Evolutionary conservation across 1,140 invertebrate species (phyloP), one percentile per base, ranked within the genome.

Genomic region (Listronotus oregonensis): DNA sequence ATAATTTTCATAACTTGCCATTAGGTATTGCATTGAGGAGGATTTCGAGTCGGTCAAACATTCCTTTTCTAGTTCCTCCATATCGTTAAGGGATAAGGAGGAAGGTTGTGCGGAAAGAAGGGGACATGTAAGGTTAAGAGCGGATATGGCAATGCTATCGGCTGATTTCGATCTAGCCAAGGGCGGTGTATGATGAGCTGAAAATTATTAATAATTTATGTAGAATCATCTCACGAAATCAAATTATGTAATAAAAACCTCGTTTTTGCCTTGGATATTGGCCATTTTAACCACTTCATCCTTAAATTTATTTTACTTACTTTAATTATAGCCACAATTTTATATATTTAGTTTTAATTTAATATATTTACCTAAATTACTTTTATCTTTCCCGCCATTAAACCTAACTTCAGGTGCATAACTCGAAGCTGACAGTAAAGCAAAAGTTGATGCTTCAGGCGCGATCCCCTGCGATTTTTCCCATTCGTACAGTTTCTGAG

Each of bases 401-500:
- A 49, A 14, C 49, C 44, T 39, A 60, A 77, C 73, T 8, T 78
- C 71, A 51, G 79, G 78, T 50, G 77, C 76, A 71, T 84, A 83
- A 17, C 14, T 57, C 9, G 83, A 83, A 0, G 86, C 84, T 72
- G 87, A 85, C 0, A 94, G 79, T 0, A 93, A 75, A 0, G 90
- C 88, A 63, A 93, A 91, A 0, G 91, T 93, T 0, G 91, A 93
- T 0, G 86, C 86, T 77, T 92, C 91, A 0, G 89, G 91, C 0
- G 86, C 87, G 51, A 93, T 92, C 3, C 91, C 91, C 49, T 87
- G 81, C 31, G 90, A 88, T 66, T 93, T 92, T 76, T 96, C 93
- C 94, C 93, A 95, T 76, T 95, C 92, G 76, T 93, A 93, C 0
- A 95, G 81, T 75, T 94, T 94, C 39, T 90, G 87, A 0, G 91